These are phyloP conservation scores for Cladorhizidae sp. DNA, from an alignment of 37 sponge, comb jelly and placozoan species.

Conservation along the genomic window DNA sequence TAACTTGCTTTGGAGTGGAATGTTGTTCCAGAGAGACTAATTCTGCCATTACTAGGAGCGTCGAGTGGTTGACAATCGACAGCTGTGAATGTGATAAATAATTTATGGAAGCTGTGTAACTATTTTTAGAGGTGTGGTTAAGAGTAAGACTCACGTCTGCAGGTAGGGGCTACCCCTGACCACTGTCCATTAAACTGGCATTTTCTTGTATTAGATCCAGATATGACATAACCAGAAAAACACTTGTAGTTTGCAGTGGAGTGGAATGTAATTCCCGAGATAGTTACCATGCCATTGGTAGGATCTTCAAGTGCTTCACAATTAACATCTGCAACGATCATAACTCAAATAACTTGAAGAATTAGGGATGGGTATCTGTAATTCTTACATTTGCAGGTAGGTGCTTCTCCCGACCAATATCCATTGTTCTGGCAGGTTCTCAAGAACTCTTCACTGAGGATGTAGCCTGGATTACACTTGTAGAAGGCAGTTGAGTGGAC, in stretches of 20 bases:
- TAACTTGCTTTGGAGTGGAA: slow-evolving; percentile 29
- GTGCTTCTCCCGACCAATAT: slow-evolving; percentile 45
- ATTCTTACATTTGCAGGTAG: slow-evolving; percentile 13
- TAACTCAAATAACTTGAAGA: neutral
- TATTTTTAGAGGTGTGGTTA: neutral
- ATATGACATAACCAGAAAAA: slow-evolving; percentile 38
- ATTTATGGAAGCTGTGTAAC: neutral
- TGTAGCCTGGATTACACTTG: slow-evolving; percentile 33
- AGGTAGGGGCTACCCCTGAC: slow-evolving; percentile 59
- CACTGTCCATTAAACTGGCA: slow-evolving; percentile 50
- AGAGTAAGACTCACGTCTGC: slow-evolving; percentile 35
- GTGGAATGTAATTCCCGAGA: slow-evolving; percentile 19
- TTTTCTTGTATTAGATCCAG: slow-evolving; percentile 4
- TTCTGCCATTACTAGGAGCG: neutral
- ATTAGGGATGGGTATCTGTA: neutral
- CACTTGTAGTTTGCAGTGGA: slow-evolving; percentile 61
- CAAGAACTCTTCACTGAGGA: slow-evolving; percentile 21
- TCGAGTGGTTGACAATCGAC: neutral
- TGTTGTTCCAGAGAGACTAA: neutral
- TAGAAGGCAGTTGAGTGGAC: slow-evolving; percentile 31
- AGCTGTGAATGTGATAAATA: neutral
- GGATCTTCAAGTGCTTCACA: slow-evolving; percentile 42
- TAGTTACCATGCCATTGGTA: slow-evolving; percentile 44
- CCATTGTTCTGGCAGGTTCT: slow-evolving; percentile 39
- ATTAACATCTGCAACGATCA: slow-evolving; percentile 36